Evolutionary conservation across 2,113 vertebrate species (phyloP).

Genomic region (Myrmecobius fasciatus): DNA sequence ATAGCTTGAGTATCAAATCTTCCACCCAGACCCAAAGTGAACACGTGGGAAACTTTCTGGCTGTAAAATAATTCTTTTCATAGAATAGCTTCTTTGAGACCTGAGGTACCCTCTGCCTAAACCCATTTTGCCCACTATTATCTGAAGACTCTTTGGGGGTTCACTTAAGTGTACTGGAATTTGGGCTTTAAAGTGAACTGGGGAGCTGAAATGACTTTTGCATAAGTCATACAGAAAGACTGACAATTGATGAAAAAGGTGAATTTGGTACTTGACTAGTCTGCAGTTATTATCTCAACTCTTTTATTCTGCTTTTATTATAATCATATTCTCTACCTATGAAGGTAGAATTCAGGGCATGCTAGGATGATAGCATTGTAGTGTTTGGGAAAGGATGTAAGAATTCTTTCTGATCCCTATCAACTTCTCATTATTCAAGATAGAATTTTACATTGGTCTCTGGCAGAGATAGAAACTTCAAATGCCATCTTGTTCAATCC

Average conservation of each 20-base stretch:
- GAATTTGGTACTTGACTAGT: not conserved
- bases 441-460: not conserved
- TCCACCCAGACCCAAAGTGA: constrained; percentile 1
- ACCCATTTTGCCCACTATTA: not conserved
- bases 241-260: not conserved
- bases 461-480: not conserved
- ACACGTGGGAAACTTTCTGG: not conserved
- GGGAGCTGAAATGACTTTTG: not conserved
- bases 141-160: not conserved
- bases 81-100: not conserved
- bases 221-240: not conserved
- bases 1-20: not conserved
- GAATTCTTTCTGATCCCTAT: not conserved
- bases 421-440: not conserved
- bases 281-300: not conserved
- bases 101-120: not conserved
- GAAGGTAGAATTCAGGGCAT: not conserved
- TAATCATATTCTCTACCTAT: not conserved
- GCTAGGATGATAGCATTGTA: not conserved
- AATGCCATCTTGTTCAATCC: not conserved
- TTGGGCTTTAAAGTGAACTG: not conserved
- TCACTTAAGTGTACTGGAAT: not conserved
- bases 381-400: not conserved
- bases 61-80: not conserved
- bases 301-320: not conserved